Conservation (phyloP, 2,888 invertebrate genomes). For the Machimus atricapillus region DNA sequence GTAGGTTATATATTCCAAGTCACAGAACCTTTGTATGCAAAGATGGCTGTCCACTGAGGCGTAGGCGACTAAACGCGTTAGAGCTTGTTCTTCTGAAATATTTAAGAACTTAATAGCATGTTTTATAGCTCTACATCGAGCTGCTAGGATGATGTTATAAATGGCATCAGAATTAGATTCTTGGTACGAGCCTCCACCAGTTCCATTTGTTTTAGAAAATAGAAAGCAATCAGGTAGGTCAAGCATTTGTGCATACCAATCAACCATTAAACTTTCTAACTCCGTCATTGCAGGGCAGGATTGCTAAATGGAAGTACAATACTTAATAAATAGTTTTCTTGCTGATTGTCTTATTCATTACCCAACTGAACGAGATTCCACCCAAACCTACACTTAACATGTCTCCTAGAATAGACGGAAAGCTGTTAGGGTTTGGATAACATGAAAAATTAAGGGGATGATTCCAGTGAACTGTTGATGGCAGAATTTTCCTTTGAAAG, state of each 20-base stretch:
- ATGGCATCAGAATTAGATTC: constrained; percentile 80
- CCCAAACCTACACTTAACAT: neutral
- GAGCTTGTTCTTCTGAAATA: neutral
- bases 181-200: constrained; percentile 78
- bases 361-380: neutral
- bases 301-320: constrained; percentile 63
- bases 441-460: constrained; percentile 17
- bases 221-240: constrained; percentile 72
- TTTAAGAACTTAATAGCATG: neutral
- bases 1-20: constrained; percentile 71
- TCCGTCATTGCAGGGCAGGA: constrained; percentile 81
- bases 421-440: neutral
- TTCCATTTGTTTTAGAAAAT: constrained; percentile 51
- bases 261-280: constrained; percentile 76
- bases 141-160: constrained; percentile 74
- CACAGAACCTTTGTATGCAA: constrained; percentile 74
- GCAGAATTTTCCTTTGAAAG: neutral
- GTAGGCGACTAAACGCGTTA: constrained; percentile 66
- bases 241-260: constrained; percentile 76
- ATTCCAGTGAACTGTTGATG: neutral
- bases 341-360: neutral
- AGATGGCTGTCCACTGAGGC: constrained; percentile 72
- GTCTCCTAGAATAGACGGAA: neutral
- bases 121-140: constrained; percentile 64
- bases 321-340: neutral